Conservation (phyloP, 2,888 invertebrate genomes). For the Lottia scabra region DNA sequence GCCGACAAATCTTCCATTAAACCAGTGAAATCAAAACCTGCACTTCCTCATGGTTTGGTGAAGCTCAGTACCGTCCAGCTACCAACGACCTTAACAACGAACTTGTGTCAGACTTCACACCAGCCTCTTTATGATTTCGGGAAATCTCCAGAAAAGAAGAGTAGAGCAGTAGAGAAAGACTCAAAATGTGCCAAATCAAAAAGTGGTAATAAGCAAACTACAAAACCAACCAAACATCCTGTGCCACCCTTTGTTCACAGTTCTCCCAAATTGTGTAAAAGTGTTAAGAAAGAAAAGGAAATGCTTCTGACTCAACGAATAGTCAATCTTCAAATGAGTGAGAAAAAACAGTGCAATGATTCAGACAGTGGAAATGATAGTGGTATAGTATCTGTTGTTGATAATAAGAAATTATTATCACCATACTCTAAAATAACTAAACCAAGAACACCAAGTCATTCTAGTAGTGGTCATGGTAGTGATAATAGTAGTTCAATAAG, state of each 20-base stretch:
- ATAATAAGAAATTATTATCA: slow-evolving; percentile 60
- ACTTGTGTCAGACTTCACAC: background rate
- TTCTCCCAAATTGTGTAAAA: background rate
- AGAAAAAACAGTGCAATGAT: slow-evolving; percentile 32
- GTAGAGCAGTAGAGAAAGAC: background rate
- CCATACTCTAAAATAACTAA: slow-evolving; percentile 69
- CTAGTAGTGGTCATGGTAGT: slow-evolving; percentile 70
- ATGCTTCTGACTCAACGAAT: background rate
- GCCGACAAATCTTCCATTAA: background rate
- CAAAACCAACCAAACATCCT: background rate
- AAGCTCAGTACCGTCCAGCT: slow-evolving; percentile 1
- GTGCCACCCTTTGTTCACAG: background rate
- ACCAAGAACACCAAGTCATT: slow-evolving; percentile 65
- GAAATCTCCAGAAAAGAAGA: background rate
- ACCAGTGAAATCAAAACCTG: background rate
- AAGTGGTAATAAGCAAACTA: background rate
- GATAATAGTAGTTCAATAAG: slow-evolving; percentile 63
- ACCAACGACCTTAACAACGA: background rate
- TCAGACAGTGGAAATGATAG: slow-evolving; percentile 69
- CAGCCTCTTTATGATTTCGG: background rate
- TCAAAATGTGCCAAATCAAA: background rate
- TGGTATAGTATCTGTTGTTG: slow-evolving; percentile 57
- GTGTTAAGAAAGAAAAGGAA: background rate
- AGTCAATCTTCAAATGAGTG: background rate
- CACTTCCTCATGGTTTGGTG: background rate